These are phyloP conservation scores for Hypselothyrea guttata DNA, from an alignment of 2,888 invertebrate species.

Conservation along the genomic window DNA sequence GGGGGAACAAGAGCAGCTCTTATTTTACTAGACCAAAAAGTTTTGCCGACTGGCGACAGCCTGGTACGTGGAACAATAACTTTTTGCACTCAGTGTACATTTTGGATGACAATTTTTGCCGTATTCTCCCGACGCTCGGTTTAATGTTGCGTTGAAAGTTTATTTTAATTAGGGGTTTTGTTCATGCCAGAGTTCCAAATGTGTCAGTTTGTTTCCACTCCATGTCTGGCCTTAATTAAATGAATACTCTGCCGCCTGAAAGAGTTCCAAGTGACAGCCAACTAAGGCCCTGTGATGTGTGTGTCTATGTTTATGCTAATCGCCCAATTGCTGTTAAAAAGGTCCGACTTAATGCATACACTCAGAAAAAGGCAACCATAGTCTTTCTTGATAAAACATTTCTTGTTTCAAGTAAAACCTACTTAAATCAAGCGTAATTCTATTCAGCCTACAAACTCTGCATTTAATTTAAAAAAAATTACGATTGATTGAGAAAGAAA, in stretches of 20 bases:
- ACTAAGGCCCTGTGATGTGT: slow-evolving; percentile 18
- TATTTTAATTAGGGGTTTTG: slow-evolving; percentile 55
- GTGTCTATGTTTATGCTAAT: slow-evolving; percentile 25
- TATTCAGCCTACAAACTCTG: too few relatives aligned
- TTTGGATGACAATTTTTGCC: slow-evolving; percentile 36
- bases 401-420: too few relatives aligned
- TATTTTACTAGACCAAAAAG: slow-evolving; percentile 27
- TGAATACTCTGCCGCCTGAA: slow-evolving; percentile 28
- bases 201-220: slow-evolving; percentile 2
- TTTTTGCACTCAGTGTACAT: slow-evolving; percentile 38
- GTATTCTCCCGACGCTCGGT: slow-evolving; percentile 35
- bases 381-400: too few relatives aligned
- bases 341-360: slow-evolving; percentile 9
- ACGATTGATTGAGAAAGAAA: too few relatives aligned
- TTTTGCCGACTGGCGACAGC: slow-evolving; percentile 8
- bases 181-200: slow-evolving; percentile 26
- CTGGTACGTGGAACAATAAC: slow-evolving; percentile 39
- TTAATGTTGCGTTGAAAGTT: slow-evolving; percentile 59
- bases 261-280: slow-evolving; percentile 23
- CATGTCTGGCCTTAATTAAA: slow-evolving; percentile 42
- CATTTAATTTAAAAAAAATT: too few relatives aligned
- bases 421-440: too few relatives aligned
- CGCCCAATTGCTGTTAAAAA: slow-evolving; percentile 11
- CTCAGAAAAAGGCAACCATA: neutral
- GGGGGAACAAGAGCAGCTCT: neutral